Evolutionary conservation across 2,888 invertebrate genomes (phyloP).

Genomic region (Drosophila histrio): DNA sequence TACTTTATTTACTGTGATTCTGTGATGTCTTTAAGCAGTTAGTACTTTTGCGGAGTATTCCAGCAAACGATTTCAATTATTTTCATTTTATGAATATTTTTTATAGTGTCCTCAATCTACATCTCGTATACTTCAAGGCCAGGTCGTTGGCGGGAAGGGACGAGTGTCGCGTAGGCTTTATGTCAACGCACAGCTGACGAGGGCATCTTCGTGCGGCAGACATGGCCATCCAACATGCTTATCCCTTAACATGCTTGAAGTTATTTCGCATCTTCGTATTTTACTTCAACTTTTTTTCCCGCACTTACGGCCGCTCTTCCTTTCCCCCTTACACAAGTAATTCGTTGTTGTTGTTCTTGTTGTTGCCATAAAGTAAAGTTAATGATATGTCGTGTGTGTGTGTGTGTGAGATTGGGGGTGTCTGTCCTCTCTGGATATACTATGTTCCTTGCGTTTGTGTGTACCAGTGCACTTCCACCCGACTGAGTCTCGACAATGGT

Average conservation of each 20-base stretch:
- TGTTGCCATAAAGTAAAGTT: conserved; percentile 69
- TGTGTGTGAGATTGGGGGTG: conserved; percentile 18
- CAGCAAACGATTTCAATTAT: not conserved
- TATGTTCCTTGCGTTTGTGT: conserved; percentile 13
- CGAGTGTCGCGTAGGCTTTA: conserved; percentile 8
- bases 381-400: conserved; percentile 68
- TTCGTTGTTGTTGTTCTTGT: conserved; percentile 23
- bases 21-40: not conserved
- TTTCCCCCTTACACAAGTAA: conserved; percentile 24
- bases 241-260: conserved; percentile 28
- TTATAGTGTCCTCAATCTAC: not conserved
- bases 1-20: not conserved
- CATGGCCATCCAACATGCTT: not conserved
- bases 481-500: conserved; percentile 26
- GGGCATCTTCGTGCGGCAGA: conserved; percentile 14
- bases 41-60: not conserved
- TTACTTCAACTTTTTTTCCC: conserved; percentile 48
- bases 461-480: conserved; percentile 28
- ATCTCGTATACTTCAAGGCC: not conserved
- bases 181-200: conserved; percentile 30
- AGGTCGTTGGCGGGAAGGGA: not conserved
- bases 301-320: conserved; percentile 22
- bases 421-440: conserved; percentile 5
- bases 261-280: conserved; percentile 58
- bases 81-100: conserved; percentile 5